Evolutionary conservation across 1,140 invertebrate genomes (phyloP).

Genomic region (Episyrphus balteatus): DNA sequence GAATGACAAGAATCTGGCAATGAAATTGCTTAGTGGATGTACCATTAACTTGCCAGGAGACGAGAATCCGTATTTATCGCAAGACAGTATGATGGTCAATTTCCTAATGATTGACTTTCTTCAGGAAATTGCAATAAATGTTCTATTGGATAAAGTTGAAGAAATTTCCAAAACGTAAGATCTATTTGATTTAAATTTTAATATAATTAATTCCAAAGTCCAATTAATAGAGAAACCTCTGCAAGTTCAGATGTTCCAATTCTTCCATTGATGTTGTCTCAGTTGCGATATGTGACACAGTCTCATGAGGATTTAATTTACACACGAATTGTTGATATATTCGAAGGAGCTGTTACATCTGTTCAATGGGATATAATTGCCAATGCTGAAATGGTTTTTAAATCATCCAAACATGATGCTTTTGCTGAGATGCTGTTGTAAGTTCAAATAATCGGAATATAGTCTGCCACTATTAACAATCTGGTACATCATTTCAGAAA

Average conservation of each 20-base stretch:
- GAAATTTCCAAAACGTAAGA: constrained; percentile 16
- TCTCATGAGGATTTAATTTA: constrained; percentile 24
- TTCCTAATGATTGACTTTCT: constrained; percentile 37
- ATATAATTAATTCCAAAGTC: background rate
- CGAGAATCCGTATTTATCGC: constrained; percentile 28
- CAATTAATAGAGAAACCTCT: constrained; percentile 1
- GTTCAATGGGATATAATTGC: constrained; percentile 24
- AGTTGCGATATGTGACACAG: constrained; percentile 25
- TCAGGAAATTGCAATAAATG: constrained; percentile 33
- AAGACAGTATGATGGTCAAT: constrained; percentile 38
- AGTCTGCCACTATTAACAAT: background rate
- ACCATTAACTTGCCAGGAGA: constrained; percentile 23
- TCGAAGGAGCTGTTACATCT: constrained; percentile 14
- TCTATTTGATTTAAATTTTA: background rate
- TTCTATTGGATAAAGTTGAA: constrained; percentile 35
- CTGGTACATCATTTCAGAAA: constrained; percentile 12
- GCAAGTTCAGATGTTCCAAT: constrained; percentile 13
- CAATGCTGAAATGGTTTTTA: constrained; percentile 23
- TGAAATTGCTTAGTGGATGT: constrained; percentile 31
- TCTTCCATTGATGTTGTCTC: constrained; percentile 22
- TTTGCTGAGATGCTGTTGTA: constrained; percentile 27
- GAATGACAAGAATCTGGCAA: constrained; percentile 26
- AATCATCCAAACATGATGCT: constrained; percentile 26
- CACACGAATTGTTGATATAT: constrained; percentile 18
- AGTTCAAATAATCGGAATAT: constrained; percentile 1